Conservation (phyloP, 2,113 vertebrate genomes). For the Siniperca chuatsi region DNA sequence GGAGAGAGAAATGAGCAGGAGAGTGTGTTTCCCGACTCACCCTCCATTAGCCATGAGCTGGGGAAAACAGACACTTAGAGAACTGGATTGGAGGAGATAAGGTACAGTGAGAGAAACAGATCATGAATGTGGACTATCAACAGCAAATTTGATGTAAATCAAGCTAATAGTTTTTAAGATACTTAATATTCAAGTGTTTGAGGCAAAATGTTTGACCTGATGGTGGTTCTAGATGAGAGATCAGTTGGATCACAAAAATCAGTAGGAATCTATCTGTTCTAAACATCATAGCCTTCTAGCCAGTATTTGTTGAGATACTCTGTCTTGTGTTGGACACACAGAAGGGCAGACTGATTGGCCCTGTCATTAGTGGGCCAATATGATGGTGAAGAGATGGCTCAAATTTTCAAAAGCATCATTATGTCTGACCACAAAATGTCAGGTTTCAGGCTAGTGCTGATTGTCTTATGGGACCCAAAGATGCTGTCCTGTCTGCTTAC, state of each 20-base stretch:
- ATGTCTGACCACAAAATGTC: not conserved
- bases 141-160: not conserved
- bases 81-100: not conserved
- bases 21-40: too few species aligned
- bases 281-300: not conserved
- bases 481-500: conserved; percentile 5
- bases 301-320: not conserved
- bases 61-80: not conserved
- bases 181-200: not conserved
- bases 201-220: not conserved
- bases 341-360: not conserved
- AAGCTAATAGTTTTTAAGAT: not conserved
- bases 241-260: not conserved
- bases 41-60: too few species aligned
- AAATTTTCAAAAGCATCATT: not conserved
- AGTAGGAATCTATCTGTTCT: not conserved
- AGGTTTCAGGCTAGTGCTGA: not conserved
- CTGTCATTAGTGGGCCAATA: not conserved
- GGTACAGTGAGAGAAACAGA: not conserved
- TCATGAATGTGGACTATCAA: not conserved
- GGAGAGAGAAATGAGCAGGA: too few species aligned
- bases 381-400: not conserved
- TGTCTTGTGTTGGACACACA: not conserved
- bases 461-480: not conserved
- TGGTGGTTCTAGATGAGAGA: not conserved